Evolutionary conservation across 2,888 invertebrate species (phyloP), one percentile per base, ranked within the genome.

Genomic region (Lasioglossum calceatum): DNA sequence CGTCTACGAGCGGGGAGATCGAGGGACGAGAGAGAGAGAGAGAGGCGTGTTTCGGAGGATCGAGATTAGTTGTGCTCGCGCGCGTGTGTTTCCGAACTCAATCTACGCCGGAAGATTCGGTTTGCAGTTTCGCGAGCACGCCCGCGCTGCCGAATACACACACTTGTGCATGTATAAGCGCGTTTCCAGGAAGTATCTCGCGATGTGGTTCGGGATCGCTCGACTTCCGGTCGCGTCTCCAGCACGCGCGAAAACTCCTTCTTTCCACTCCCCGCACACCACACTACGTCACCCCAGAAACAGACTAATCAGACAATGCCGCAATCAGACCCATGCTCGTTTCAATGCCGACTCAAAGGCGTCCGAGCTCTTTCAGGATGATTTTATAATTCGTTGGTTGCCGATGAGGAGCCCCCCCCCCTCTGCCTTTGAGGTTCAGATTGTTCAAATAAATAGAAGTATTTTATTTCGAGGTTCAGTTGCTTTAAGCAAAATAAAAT

Each of bases 41-140:
- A 47, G 67, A 47, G 27, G 44, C 32, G 23, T 16, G 67, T 61
- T 61, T 27, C 61, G 81, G 39, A 61, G 23, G 75, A 32, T 83
- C 78, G 89, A 90, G 92, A 92, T 93, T 93, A 93, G 91, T 92
- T 92, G 85, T 86, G 90, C 90, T 87, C 88, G 90, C 89, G 91
- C 89, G 91, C 90, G 92, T 91, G 90, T 92, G 92, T 92, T 91
- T 88, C 89, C 88, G 91, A 93, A 93, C 92, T 93, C 92, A 92
- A 93, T 93, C 93, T 92, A 89, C 89, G 84, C 44, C 86, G 84
- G 90, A 90, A 92, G 91, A 92, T 93, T 93, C 90, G 92, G 90
- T 92, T 91, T 91, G 92, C 88, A 91, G 90, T 91, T 92, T 76
- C 81, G 78, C 72, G 85, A 85, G 75, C 84, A 83, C 70, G 71